These are phyloP conservation scores for Acropternis orthonyx DNA, from an alignment of 2,797 vertebrate genomes.

Conservation along the genomic window DNA sequence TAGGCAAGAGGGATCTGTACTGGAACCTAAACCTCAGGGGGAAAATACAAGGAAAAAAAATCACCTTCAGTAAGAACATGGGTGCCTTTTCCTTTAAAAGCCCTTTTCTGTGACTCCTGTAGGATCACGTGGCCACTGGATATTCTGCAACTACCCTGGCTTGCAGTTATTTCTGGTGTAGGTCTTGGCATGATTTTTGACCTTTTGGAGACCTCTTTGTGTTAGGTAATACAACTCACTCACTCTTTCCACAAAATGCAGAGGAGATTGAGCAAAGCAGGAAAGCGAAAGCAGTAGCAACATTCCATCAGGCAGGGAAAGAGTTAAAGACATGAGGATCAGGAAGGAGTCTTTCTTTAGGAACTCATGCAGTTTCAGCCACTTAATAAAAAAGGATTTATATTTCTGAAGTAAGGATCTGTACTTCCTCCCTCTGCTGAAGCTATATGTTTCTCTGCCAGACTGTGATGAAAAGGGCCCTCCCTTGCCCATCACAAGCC, in stretches of 20 bases:
- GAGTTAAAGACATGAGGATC: neutral
- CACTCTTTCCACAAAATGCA: rapidly evolving
- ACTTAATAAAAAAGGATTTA: constrained; percentile 14
- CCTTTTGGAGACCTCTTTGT: neutral
- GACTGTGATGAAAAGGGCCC: constrained; percentile 24
- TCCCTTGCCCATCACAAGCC: neutral
- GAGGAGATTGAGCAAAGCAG: neutral
- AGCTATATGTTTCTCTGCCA: neutral
- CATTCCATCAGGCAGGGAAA: neutral
- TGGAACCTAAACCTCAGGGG: neutral
- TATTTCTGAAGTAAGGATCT: constrained; percentile 29
- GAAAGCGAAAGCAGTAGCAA: neutral
- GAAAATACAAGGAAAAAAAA: neutral
- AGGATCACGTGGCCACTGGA: neutral
- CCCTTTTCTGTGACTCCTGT: neutral
- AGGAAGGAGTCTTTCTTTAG: neutral
- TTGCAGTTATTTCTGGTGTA: neutral
- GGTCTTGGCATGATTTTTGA: neutral
- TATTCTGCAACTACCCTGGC: neutral
- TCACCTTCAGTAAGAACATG: neutral
- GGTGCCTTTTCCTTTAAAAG: neutral
- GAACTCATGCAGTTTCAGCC: neutral
- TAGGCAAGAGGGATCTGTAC: neutral
- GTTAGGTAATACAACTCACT: neutral
- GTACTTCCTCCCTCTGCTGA: neutral